These are phyloP conservation scores for Smittia aterrima DNA, from an alignment of 2,888 invertebrate species.

Conservation along the genomic window DNA sequence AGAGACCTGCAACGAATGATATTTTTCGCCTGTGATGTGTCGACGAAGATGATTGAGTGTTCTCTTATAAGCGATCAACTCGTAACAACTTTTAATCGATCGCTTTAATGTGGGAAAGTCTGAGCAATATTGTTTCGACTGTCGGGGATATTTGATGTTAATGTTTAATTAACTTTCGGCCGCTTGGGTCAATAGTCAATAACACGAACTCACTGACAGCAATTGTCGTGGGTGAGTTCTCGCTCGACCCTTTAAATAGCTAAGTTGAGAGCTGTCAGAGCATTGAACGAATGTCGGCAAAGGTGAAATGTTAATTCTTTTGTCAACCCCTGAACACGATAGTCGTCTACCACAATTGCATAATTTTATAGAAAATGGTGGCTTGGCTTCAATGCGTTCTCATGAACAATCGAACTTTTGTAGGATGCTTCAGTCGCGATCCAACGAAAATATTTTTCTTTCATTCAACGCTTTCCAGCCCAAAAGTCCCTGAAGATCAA, in stretches of 20 bases:
- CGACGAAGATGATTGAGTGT: not conserved
- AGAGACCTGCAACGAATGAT: conserved; percentile 29
- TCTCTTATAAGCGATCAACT: not conserved
- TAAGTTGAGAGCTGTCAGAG: not conserved
- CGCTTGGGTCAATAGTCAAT: conserved; percentile 1
- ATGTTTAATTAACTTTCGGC: conserved; percentile 16
- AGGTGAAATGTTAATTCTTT: conserved; percentile 25
- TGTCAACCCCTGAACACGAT: not conserved
- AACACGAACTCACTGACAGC: not conserved
- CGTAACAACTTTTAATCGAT: not conserved
- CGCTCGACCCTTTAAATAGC: not conserved
- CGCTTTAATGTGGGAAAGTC: not conserved
- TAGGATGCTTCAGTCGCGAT: conserved; percentile 5
- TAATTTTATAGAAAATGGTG: not conserved
- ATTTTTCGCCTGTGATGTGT: conserved; percentile 22
- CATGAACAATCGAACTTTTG: not conserved
- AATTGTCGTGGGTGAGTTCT: conserved; percentile 1
- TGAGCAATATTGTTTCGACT: not conserved
- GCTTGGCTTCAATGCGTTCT: not conserved
- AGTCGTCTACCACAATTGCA: too few species aligned
- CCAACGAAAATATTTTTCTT: not conserved
- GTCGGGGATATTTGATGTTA: conserved; percentile 3
- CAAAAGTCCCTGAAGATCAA: conserved; percentile 23
- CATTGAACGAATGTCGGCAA: not conserved
- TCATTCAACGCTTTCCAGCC: not conserved